Base-by-base conservation (phyloP, 2,888 invertebrate genomes). In the Endomychus coccineus region DNA sequence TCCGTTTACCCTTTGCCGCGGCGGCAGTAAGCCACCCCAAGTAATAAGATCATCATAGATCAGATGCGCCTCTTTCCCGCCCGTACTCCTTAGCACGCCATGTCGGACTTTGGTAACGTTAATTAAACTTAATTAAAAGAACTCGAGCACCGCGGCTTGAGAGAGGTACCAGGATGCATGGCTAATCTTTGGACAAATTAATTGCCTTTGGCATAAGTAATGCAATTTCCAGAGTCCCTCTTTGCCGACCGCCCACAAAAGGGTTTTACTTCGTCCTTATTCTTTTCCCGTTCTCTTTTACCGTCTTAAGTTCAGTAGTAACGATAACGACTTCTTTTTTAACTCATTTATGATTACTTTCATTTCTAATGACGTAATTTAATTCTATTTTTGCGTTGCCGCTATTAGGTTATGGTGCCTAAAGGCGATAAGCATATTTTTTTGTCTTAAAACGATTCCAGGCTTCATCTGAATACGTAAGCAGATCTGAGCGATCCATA, bases 41-140 rank as follows among this genome's bases (percentile, higher is more conserved):
- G 51, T 54, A 55, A 55, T 56, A 57, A 57, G 56, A 57, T 55
- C 56, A 57, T 59, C 58, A 56, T 60, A 59, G 58, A 60, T 59
- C 57, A 59, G 55, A 28, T 22, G 27, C 23, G 23, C 34, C 19
- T 21, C 27, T 27, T 27, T 17, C 21, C 21, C 27, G 32, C 32
- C 27, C 14, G 4, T 21, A 44, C 46, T 48, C 48, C 54, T 49
- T 50, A 50, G 51, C 51, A 51, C 57, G 56, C 58, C 61, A 58
- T 62, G 63, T 62, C 61, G 62, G 65, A 62, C 64, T 65, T 64
- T 64, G 64, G 64, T 59, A 66, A 66, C 65, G 66, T 65, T 68
- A 68, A 68, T 68, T 67, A 67, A 66, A 68, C 61, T 66, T 67
- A 67, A 68, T 67, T 67, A 67, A 67, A 67, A 67, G 67, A 67